Conservation (phyloP, 2,113 vertebrate genomes). For the Macquaria australasica region DNA sequence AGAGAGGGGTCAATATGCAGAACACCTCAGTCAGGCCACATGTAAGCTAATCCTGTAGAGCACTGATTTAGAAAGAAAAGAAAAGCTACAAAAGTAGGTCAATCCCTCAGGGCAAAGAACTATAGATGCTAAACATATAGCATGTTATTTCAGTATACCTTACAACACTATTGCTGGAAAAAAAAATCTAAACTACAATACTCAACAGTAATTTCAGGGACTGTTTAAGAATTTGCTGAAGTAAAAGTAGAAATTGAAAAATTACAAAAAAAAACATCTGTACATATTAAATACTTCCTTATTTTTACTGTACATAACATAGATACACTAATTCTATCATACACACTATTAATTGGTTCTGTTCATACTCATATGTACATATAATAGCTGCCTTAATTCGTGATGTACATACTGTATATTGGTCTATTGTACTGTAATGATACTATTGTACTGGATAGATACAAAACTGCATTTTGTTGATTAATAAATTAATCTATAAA, state of each 20-base stretch:
- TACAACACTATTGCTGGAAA: not conserved
- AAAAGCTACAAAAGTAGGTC: constrained; percentile 18
- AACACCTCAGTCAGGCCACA: not conserved
- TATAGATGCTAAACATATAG: not conserved
- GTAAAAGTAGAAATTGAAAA: not conserved
- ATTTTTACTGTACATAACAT: too few species aligned
- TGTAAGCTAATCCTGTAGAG: constrained; percentile 15
- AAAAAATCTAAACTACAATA: not conserved
- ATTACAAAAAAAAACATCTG: too few species aligned
- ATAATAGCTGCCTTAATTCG: too few species aligned
- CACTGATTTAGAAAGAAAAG: constrained; percentile 14
- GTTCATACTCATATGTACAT: too few species aligned
- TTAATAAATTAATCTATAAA: too few species aligned
- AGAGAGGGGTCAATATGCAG: not conserved
- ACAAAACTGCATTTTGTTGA: too few species aligned
- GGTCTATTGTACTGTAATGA: too few species aligned
- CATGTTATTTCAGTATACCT: not conserved
- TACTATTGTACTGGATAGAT: too few species aligned
- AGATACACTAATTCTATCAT: too few species aligned
- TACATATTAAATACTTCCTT: too few species aligned
- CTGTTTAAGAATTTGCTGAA: not conserved
- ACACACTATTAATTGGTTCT: too few species aligned
- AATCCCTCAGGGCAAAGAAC: constrained; percentile 7
- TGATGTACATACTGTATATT: too few species aligned
- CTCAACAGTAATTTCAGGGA: not conserved